Base-by-base conservation (phyloP, 2,797 vertebrate species). In the Sebastes minor region DNA sequence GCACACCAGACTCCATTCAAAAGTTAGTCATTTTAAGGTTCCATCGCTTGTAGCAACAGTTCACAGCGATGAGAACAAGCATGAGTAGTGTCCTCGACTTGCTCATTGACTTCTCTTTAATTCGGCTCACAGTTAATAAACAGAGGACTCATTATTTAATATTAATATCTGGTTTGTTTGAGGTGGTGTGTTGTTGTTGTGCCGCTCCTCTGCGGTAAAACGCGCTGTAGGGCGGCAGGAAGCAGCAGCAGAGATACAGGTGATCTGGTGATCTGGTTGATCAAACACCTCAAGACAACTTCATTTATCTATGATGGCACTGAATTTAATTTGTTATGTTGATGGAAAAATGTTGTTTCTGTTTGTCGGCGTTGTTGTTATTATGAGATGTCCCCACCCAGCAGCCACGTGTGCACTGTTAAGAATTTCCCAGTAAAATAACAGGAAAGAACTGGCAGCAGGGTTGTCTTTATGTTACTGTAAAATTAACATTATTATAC, bases 381-480 rank as follows among this genome's bases (percentile, higher is more conserved):
- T 57, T 57, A 57, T 57, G 53, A 32, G 22, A 8, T 70, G 53
- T 57, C 68, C 32, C 14, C 68, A 70, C 53, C 68, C 67, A 70
- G 53, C n/a, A 35, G 8, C 67, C 32, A 57, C 33, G 33, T 35
- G 33, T 35, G 11, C 33, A 35, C 33, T 12, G 33, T 35, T 35
- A 35, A 35, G 33, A 35, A 35, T 35, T 11, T 35, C 33, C 33
- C 33, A 35, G 33, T 35, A 35, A 35, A 35, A 35, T 35, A 35
- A 35, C 33, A 35, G 33, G 0, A 35, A 11, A 35, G 33, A 12
- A 35, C 33, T 35, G 33, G 33, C 33, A 35, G 33, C 33, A 35
- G 33, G 33, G 33, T 35, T 35, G 33, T 4, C 10, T 35, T 35
- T 35, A 35, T 35, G 10, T 35, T 35, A 12, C 33, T 35, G 10